Evolutionary conservation across 2,113 vertebrate species (phyloP).

Genomic region (Argyrosomus japonicus): DNA sequence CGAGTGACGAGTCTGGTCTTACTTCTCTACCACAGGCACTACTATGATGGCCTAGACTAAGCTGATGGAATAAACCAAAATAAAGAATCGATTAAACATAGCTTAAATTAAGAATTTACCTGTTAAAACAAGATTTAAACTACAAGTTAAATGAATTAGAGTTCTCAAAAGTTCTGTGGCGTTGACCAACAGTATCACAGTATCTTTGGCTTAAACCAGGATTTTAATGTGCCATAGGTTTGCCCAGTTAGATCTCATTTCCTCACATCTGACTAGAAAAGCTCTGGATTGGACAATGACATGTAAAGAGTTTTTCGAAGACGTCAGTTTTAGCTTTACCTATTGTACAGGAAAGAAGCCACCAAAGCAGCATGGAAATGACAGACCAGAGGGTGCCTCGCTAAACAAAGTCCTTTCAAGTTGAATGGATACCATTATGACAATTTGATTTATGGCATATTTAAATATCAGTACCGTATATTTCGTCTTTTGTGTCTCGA

Average conservation of each 20-base stretch:
- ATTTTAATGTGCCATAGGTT: background rate
- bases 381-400: background rate
- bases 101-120: background rate
- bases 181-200: background rate
- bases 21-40: background rate
- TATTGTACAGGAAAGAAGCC: constrained; percentile 1
- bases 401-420: constrained; percentile 29
- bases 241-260: background rate
- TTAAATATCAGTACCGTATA: constrained; percentile 24
- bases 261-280: background rate
- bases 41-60: background rate
- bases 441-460: constrained; percentile 8
- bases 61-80: background rate
- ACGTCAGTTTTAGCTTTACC: constrained; percentile 1
- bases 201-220: background rate
- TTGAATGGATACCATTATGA: constrained; percentile 17
- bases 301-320: background rate
- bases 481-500: constrained; percentile 53
- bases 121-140: background rate
- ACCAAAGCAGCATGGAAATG: background rate
- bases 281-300: background rate
- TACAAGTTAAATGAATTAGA: background rate
- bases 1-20: background rate
- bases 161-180: background rate
- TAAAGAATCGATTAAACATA: background rate